phyloP scores from a whole-genome alignment of 2,797 vertebrate species.

The Ctenopoma multispine region DNA sequence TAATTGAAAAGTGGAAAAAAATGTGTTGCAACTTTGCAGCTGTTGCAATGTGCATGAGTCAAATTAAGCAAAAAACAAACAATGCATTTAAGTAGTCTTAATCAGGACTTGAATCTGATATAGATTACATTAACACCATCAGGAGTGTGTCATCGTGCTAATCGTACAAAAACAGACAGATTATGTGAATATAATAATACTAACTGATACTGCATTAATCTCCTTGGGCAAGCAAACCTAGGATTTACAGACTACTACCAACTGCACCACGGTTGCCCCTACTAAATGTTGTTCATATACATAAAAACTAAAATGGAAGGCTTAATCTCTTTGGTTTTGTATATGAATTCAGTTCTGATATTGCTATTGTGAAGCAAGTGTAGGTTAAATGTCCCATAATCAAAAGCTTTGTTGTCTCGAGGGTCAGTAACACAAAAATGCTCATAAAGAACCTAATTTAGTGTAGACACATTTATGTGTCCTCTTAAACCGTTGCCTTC shows the following conservation, averaged over 20 bases:
- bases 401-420: background rate
- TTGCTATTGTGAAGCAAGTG: constrained; percentile 3
- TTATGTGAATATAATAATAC: too few relatives aligned
- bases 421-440: background rate
- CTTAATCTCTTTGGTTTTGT: background rate
- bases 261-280: too few relatives aligned
- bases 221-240: too few relatives aligned
- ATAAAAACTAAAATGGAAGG: background rate
- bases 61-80: constrained; percentile 8
- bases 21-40: constrained; percentile 4
- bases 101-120: constrained; percentile 24
- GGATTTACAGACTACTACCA: too few relatives aligned
- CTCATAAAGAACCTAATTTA: background rate
- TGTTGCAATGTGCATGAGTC: constrained; percentile 25
- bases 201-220: too few relatives aligned
- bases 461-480: constrained; percentile 1
- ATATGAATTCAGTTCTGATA: constrained; percentile 5
- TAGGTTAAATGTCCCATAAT: background rate
- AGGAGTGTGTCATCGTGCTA: background rate
- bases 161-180: background rate
- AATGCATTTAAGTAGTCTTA: constrained; percentile 20
- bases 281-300: background rate
- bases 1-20: background rate
- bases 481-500: constrained; percentile 41
- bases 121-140: background rate